Percentiles rank a stretch among this genome's conserved stretches.
phyloP scores from a whole-genome alignment of 2,797 vertebrate species.

The Gobio occitaniae region DNA sequence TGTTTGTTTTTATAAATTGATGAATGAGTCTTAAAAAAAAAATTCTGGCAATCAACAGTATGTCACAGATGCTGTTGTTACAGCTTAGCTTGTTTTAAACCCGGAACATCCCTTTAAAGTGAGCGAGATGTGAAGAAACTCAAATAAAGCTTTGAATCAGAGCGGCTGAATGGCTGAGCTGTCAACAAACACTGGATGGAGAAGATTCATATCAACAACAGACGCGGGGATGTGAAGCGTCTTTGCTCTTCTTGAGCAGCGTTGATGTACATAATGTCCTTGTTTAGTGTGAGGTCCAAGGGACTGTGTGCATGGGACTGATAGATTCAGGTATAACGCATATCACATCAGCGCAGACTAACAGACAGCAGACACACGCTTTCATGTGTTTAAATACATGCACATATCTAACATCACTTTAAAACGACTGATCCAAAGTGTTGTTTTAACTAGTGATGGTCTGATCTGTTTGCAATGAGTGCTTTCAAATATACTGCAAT shows the following conservation, averaged over 20 bases:
- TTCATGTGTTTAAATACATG: background rate
- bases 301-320: background rate
- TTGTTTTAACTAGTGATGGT: background rate
- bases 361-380: background rate
- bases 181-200: slow-evolving; percentile 3
- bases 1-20: too few species aligned
- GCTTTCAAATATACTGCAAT: background rate
- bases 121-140: background rate
- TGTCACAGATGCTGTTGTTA: background rate
- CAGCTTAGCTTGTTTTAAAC: background rate
- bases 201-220: background rate
- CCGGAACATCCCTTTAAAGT: background rate
- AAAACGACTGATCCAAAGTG: background rate
- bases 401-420: background rate
- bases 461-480: background rate
- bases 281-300: background rate
- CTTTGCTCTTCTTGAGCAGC: background rate
- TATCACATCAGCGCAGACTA: background rate
- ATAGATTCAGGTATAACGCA: background rate
- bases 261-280: background rate
- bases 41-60: background rate
- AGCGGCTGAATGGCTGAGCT: background rate
- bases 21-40: too few species aligned
- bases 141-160: background rate
- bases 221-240: background rate